Conservation (phyloP, 2,888 invertebrate genomes). For the Athalia rosae region DNA sequence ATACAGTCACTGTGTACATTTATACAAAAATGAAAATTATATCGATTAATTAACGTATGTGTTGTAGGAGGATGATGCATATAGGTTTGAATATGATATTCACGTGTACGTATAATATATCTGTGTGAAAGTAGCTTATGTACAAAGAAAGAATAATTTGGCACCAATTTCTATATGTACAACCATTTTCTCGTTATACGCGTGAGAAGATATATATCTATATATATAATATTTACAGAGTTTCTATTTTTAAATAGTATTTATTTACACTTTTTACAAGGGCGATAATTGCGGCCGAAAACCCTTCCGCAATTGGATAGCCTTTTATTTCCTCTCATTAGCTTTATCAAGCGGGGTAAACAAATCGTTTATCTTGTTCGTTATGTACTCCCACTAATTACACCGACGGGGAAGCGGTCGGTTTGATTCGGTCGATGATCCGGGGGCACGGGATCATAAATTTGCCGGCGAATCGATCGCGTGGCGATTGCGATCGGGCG, state of each 20-base stretch:
- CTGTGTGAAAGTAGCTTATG: slow-evolving; percentile 74
- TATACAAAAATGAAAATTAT: slow-evolving; percentile 22
- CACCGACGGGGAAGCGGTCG: no score
- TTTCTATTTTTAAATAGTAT: slow-evolving; percentile 25
- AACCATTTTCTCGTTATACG: slow-evolving; percentile 31
- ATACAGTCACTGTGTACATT: slow-evolving; percentile 41
- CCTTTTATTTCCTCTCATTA: background rate
- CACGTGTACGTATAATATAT: background rate
- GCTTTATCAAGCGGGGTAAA: no score
- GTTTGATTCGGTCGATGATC: no score
- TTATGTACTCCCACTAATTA: no score
- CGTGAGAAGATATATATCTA: background rate
- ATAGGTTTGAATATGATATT: background rate
- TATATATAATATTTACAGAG: slow-evolving; percentile 17
- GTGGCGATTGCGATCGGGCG: no score
- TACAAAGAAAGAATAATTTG: slow-evolving; percentile 60
- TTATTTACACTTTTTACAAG: slow-evolving; percentile 41
- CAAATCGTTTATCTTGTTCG: no score
- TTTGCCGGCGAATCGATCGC: no score
- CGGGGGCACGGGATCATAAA: no score
- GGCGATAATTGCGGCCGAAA: background rate
- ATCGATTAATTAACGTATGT: no score
- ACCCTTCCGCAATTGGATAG: background rate
- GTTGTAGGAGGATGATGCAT: background rate
- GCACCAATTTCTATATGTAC: slow-evolving; percentile 54